Base-by-base conservation (phyloP, 2,113 vertebrate genomes). In the Amphiprion ocellaris region DNA sequence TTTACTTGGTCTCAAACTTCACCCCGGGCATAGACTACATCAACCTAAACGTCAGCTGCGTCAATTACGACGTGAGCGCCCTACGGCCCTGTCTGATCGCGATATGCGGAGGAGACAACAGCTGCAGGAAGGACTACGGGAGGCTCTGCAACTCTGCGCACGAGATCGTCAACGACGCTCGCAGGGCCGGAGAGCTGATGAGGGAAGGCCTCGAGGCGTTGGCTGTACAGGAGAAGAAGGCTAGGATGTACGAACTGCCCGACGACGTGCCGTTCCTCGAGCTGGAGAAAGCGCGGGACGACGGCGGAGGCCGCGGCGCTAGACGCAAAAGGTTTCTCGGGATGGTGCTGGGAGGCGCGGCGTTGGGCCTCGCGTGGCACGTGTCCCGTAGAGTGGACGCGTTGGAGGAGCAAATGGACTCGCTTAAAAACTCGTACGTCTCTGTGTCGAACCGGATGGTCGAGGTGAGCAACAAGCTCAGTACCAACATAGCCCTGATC, bases 341-440 rank as follows among this genome's bases (percentile, higher is more conserved):
- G 0, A 0, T 44, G 0, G 0, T 21, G 8, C 1, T 24, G 0
- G 64, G 63, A 0, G 53, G 0, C 0, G 10, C 49, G 0, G 59
- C 30, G 0, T 10, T 74, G 10, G 47, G 15, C 0, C 11, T 63
- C 3, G 60, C 71, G 4, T 14, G 2, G 8, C 30, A 41, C 28
- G 30, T 62, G 1, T 63, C 71, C 4, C 0, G 4, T 0, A 53
- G 59, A 2, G 59, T 74, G n/a, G 59, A 64, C 33, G 4, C 0
- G 1, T 2, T 65, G 7, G 71, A 74, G 17, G 17, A 3, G 5
- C 71, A 74, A 23, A 63, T 63, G 71, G 59, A 74, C 10, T 1
- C 3, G 0, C 16, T 26, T 10, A 9, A 63, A 17, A 61, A 37
- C 23, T 19, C 71, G 0, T 26, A 17, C 14, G 26, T 49, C 0